Base-by-base conservation (phyloP, 2,888 invertebrate species). In the Nomada goodeniana region DNA sequence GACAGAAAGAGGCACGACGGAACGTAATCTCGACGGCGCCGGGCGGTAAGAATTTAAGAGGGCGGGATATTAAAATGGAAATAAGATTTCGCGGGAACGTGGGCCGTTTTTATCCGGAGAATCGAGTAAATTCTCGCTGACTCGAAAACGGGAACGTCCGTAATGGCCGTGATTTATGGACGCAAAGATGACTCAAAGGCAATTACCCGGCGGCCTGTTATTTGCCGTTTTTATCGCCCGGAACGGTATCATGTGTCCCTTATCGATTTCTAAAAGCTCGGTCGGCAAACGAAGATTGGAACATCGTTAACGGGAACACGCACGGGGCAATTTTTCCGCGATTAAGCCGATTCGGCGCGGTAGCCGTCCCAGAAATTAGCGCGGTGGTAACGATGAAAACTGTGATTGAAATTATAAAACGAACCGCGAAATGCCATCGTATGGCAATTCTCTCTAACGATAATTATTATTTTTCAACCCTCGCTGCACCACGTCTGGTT, bases 61-160 rank as follows among this genome's bases (percentile, higher is more conserved):
- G 61, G 20, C 50, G 55, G 10, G 18, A 29, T 63, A 70, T 80
- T 80, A 79, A 80, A 80, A 80, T 80, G 79, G 79, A 80, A 80
- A 80, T 80, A 80, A 70, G 79, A 52, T 50, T 26, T 53, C 44
- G 57, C 26, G 23, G 11, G 59, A 1, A 50, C 44, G 53, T 47
- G 26, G 13, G 13, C 2, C 1, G 47, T 13, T 23, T 57, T 13
- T 44, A 7, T 47, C n/a, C 3, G 44, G 80, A 5, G 18, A 73
- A 68, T 74, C 52, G 81, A 80, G 60, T 69, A 55, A 72, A 71
- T 78, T 68, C 29, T n/a, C 65, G 57, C 60, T 61, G 65, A 79
- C 70, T 70, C 65, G 50, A 61, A 60, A 26, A 7, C 11, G 0
- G 23, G 4, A 29, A 70, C 18, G 18, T 4, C 26, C 55, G 29